Conservation (phyloP, 2,113 vertebrate genomes). For the Coreoperca whiteheadi region DNA sequence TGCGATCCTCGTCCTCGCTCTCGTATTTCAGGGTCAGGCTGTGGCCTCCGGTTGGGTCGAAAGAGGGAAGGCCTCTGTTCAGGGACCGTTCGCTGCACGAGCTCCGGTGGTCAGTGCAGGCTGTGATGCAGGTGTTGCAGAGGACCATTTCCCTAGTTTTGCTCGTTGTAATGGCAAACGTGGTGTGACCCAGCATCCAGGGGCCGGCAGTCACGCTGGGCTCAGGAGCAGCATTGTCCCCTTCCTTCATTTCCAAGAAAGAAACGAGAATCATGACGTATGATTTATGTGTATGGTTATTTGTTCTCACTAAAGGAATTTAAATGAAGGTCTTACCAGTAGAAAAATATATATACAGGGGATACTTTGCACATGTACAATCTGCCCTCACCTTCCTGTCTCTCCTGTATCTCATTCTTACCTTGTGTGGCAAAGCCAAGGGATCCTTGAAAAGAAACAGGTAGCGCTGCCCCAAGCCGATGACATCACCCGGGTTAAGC, state of each 20-base stretch:
- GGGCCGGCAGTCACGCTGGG: constrained; percentile 10
- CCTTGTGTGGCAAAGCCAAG: constrained; percentile 39
- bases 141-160: constrained; percentile 20
- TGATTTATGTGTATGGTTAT: not conserved
- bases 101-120: constrained; percentile 11
- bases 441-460: constrained; percentile 87
- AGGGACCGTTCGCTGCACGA: not conserved
- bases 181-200: constrained; percentile 29
- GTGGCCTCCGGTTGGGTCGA: constrained; percentile 62
- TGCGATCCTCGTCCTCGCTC: constrained; percentile 52
- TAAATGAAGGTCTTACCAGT: not conserved
- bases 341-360: not conserved
- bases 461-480: constrained; percentile 83
- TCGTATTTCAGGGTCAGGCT: constrained; percentile 71
- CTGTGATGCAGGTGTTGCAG: constrained; percentile 62
- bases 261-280: constrained; percentile 6
- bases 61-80: constrained; percentile 15
- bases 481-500: constrained; percentile 82
- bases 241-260: constrained; percentile 52
- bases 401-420: constrained; percentile 28
- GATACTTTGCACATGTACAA: not conserved
- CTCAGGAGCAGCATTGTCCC: constrained; percentile 7
- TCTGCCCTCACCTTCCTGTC: not conserved
- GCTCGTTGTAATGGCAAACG: not conserved
- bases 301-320: not conserved